phyloP scores from a whole-genome alignment of 2,113 vertebrate species.

The Lepus americanus region DNA sequence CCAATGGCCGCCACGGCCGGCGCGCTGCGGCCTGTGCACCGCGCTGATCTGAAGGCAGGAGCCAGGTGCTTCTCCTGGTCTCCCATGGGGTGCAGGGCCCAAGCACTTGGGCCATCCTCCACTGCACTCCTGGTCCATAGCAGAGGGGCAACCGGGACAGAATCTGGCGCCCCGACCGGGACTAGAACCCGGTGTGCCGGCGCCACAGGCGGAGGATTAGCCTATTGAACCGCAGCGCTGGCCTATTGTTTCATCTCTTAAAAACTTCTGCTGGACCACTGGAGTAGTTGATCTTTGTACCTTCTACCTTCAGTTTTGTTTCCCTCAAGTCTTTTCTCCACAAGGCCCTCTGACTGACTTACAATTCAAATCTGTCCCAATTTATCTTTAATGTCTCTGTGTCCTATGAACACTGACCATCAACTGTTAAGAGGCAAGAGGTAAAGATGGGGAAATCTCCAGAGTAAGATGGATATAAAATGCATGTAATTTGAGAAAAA shows the following conservation, averaged over 20 bases:
- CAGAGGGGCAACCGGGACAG: too few species aligned
- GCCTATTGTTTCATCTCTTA: background rate
- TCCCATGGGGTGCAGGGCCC: too few species aligned
- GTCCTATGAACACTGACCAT: background rate
- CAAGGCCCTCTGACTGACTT: background rate
- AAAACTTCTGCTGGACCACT: background rate
- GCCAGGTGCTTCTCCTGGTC: too few species aligned
- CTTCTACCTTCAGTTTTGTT: slow-evolving; percentile 19
- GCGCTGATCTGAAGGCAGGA: too few species aligned
- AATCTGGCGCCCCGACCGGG: too few species aligned
- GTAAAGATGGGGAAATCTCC: background rate
- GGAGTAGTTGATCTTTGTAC: background rate
- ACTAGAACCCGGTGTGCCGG: too few species aligned
- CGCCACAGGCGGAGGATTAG: too few species aligned
- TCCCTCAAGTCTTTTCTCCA: background rate
- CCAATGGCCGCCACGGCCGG: too few species aligned
- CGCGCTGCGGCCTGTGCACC: too few species aligned
- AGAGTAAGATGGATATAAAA: background rate
- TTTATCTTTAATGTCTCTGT: background rate
- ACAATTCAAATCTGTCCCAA: slow-evolving; percentile 34
- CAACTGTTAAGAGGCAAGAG: background rate
- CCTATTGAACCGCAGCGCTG: too few species aligned
- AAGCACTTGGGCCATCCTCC: too few species aligned
- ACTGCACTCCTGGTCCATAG: too few species aligned
- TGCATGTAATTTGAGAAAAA: slow-evolving; percentile 11